phyloP scores from a whole-genome alignment of 1,140 invertebrate genomes.

The Aphelinus certus region DNA sequence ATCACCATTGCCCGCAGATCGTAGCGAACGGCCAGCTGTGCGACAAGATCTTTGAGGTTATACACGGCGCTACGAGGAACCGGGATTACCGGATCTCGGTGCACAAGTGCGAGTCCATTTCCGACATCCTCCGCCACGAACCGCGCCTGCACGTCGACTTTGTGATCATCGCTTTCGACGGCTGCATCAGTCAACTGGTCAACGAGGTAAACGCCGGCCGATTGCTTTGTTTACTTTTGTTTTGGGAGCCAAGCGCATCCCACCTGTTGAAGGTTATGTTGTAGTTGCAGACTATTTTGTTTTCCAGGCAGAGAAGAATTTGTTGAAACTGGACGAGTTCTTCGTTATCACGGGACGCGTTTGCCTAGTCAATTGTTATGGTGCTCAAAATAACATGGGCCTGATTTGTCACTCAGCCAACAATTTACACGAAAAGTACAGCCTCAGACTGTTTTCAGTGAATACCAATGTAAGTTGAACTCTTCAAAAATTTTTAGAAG shows the following conservation, averaged over 20 bases:
- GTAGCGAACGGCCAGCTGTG: conserved; percentile 53
- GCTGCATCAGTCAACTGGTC: conserved; percentile 44
- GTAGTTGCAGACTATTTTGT: conserved; percentile 28
- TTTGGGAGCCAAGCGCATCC: neutral
- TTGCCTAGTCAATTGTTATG: conserved; percentile 56
- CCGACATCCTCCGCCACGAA: conserved; percentile 43
- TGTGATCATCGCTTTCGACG: conserved; percentile 58
- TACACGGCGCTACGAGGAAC: conserved; percentile 46
- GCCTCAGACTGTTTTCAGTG: conserved; percentile 52
- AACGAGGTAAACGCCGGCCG: conserved; percentile 46
- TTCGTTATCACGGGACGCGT: conserved; percentile 52
- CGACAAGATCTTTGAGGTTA: conserved; percentile 49
- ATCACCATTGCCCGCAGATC: conserved; percentile 46
- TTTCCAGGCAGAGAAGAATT: conserved; percentile 55
- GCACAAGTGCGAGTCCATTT: conserved; percentile 56
- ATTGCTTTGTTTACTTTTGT: conserved; percentile 1
- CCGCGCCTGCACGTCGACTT: conserved; percentile 54
- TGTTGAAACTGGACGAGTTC: conserved; percentile 52
- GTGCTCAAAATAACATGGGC: conserved; percentile 44
- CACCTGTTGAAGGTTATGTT: conserved; percentile 29
- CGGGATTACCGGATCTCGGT: conserved; percentile 48
- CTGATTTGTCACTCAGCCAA: conserved; percentile 47
- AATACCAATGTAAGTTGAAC: conserved; percentile 53
- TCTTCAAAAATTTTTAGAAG: no score
- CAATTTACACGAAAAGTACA: conserved; percentile 54